Conservation (phyloP, 1,140 invertebrate genomes). For the Phymastichus coffea region DNA sequence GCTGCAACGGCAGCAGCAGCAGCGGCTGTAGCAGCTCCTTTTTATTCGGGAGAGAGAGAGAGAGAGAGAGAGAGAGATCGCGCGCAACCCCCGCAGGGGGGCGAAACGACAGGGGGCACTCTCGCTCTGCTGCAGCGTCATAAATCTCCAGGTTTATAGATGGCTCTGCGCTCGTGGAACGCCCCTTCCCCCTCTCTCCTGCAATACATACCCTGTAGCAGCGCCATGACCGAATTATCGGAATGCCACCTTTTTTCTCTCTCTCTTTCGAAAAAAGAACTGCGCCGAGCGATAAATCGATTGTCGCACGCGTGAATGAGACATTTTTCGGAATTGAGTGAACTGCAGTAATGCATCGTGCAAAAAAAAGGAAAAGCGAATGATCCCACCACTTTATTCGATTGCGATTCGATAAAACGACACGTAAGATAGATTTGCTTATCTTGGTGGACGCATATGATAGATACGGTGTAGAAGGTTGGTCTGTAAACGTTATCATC, state of each 20-base stretch:
- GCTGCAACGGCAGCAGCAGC: too few species aligned
- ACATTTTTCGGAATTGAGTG: constrained; percentile 25
- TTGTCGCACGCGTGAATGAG: constrained; percentile 24
- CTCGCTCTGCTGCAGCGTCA: constrained; percentile 47
- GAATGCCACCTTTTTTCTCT: constrained; percentile 45
- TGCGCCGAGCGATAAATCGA: constrained; percentile 17
- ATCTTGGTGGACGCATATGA: too few species aligned
- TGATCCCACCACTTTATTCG: background rate
- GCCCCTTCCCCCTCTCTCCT: constrained; percentile 9
- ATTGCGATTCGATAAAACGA: too few species aligned
- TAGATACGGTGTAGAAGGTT: too few species aligned
- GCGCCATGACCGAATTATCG: constrained; percentile 51
- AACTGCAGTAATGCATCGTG: background rate
- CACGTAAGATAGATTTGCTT: constrained; percentile 16
- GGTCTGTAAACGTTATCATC: too few species aligned
- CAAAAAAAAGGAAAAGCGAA: background rate
- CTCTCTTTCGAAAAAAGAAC: too few species aligned
- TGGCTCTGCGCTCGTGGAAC: constrained; percentile 45
- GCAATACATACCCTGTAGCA: constrained; percentile 22
- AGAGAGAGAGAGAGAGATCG: constrained; percentile 27
- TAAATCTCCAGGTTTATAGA: constrained; percentile 58
- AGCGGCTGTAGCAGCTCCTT: background rate
- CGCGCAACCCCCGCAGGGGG: constrained; percentile 55
- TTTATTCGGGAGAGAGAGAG: constrained; percentile 1
- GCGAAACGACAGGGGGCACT: constrained; percentile 53